Evolutionary conservation across 2,113 vertebrate species (phyloP), one percentile per base, ranked within the genome.

Genomic region (Pteruthius melanotis): DNA sequence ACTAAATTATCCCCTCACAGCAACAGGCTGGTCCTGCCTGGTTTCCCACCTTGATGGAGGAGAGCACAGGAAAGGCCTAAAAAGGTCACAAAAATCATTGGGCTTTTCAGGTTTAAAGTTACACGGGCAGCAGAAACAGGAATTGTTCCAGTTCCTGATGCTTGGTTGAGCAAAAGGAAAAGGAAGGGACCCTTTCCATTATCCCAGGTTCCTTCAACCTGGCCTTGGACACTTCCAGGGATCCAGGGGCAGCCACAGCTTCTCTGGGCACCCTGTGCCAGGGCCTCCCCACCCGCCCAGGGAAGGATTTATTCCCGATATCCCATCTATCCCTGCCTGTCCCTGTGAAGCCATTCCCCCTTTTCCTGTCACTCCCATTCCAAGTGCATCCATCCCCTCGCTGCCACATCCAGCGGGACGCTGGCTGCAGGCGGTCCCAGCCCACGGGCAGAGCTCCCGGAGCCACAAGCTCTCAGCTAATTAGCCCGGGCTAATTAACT

Each of bases 371-470:
- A 37, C 61, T 40, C 0, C 45, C 63, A 23, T 39, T n/a, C 50
- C 1, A 1, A 42, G 44, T 1, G 24, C 59, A 35, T 40, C 83
- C 70, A 30, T 17, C 44, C 60, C 18, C 31, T 13, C 1, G 0
- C 66, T 31, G 54, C 70, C 64, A 6, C 6, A 0, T 27, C 66
- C 91, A 5, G 1, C 19, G 90, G 54, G 40, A 20, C 23, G 26
- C 35, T 1, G 37, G 4, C 72, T 76, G 82, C 26, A 35, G 53
- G 22, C 4, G 3, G 9, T 40, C 56, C 83, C 61, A 21, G 37
- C 50, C 40, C 63, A 19, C 0, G 6, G 24, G 28, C 37, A 1
- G 6, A 0, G n/a, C 57, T 39, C 59, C 72, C 30, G 1, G 5
- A 81, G 69, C 86, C 69, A 23, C 28, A 3, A 4, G 27, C 68